These are phyloP conservation scores for Aphelinus certus DNA, from an alignment of 1,140 invertebrate genomes.

Conservation along the genomic window DNA sequence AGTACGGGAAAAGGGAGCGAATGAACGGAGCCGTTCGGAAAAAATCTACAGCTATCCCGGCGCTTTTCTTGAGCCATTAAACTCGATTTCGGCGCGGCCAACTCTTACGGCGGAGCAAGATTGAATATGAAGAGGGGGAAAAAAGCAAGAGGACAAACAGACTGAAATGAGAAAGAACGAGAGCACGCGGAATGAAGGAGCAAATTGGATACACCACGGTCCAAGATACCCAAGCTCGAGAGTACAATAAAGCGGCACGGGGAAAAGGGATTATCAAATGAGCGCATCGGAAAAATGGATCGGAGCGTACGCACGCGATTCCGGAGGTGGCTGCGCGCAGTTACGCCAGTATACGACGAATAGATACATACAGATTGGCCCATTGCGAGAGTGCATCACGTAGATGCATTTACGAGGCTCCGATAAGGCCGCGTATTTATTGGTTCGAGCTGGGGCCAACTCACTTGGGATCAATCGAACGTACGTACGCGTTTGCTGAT, in stretches of 20 bases:
- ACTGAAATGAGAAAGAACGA: not conserved
- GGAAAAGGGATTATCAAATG: not conserved
- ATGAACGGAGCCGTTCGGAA: slow-evolving; percentile 7
- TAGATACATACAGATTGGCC: not conserved
- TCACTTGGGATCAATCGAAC: slow-evolving; percentile 29
- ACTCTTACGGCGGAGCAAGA: slow-evolving; percentile 10
- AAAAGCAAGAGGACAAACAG: slow-evolving; percentile 5
- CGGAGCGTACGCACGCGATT: not conserved
- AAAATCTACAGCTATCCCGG: slow-evolving; percentile 16
- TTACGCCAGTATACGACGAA: not conserved
- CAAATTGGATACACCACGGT: slow-evolving; percentile 2
- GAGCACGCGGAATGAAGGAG: not conserved
- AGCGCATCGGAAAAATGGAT: not conserved
- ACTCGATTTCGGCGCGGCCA: slow-evolving; percentile 27
- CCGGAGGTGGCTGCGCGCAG: not conserved
- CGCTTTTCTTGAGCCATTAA: slow-evolving; percentile 34
- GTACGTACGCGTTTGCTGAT: not conserved
- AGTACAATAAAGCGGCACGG: not conserved
- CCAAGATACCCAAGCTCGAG: not conserved
- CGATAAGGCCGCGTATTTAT: slow-evolving; percentile 34
- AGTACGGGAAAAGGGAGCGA: not conserved
- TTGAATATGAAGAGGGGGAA: too few species aligned
- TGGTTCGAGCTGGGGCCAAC: slow-evolving; percentile 6
- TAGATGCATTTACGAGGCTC: slow-evolving; percentile 31
- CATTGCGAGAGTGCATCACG: slow-evolving; percentile 4